These are phyloP conservation scores for Atrina japonica DNA, from an alignment of 2,888 invertebrate species.

Conservation along the genomic window DNA sequence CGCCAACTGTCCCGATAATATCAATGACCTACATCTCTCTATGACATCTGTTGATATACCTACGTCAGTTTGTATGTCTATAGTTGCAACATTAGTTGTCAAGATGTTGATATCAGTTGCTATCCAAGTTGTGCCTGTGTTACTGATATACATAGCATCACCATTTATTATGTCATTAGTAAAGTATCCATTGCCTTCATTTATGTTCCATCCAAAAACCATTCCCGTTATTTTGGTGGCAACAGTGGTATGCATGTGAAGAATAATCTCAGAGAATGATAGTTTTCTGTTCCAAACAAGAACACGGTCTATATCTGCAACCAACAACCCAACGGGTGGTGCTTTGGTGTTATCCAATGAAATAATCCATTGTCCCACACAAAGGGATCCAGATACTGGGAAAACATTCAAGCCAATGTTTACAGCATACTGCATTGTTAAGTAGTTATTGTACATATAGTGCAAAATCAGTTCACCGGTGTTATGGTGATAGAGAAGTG, in stretches of 20 bases:
- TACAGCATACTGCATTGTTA: conserved; percentile 2
- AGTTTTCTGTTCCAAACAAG: conserved; percentile 41
- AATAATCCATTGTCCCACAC: conserved; percentile 56
- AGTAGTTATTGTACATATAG: conserved; percentile 27
- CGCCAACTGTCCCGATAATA: conserved; percentile 15
- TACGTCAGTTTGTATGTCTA: conserved; percentile 13
- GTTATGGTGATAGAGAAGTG: conserved; percentile 47
- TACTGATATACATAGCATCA: conserved; percentile 23
- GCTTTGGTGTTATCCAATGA: conserved; percentile 37
- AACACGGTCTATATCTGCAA: conserved; percentile 47
- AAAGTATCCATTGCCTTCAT: conserved; percentile 40
- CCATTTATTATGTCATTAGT: conserved; percentile 39
- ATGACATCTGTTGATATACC: not conserved
- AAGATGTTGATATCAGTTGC: conserved; percentile 6
- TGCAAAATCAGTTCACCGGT: conserved; percentile 41
- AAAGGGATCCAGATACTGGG: conserved; percentile 53
- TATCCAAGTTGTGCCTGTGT: conserved; percentile 39
- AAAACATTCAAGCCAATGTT: conserved; percentile 47
- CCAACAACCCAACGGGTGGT: conserved; percentile 44
- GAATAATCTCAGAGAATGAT: conserved; percentile 34
- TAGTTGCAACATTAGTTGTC: conserved; percentile 4
- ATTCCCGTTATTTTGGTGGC: conserved; percentile 17
- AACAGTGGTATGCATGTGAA: conserved; percentile 37
- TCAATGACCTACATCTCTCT: conserved; percentile 22
- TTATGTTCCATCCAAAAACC: conserved; percentile 45